Conservation (phyloP, 2,888 invertebrate genomes). For the Nephrotoma flavescens region DNA sequence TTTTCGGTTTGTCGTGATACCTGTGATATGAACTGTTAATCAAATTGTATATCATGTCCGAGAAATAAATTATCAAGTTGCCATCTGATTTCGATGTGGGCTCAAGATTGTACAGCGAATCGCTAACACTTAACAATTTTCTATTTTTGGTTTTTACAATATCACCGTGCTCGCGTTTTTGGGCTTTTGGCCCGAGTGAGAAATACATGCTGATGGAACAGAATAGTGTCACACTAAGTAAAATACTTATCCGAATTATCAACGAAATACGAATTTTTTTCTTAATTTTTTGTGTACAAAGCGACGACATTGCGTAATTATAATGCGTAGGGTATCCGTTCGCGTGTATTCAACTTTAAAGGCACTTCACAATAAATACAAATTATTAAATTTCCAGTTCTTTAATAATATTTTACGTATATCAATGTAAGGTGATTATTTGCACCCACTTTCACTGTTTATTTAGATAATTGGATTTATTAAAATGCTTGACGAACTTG, state of each 20-base stretch:
- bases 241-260: not conserved
- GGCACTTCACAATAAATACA: not conserved
- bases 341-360: not conserved
- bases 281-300: not conserved
- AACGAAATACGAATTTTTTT: not conserved
- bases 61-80: not conserved
- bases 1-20: conserved; percentile 18
- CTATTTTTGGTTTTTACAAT: not conserved
- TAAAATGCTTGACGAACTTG: not conserved
- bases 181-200: not conserved
- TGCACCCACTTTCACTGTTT: not conserved
- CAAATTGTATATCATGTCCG: not conserved
- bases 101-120: not conserved
- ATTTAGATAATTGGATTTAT: not conserved
- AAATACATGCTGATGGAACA: not conserved
- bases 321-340: too few relatives aligned
- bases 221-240: not conserved
- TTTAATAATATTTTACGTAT: too few relatives aligned
- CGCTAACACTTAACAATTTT: not conserved
- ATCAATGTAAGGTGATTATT: too few relatives aligned
- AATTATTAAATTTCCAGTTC: not conserved
- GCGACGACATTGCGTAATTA: not conserved
- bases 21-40: conserved; percentile 18
- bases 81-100: not conserved
- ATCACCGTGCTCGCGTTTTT: not conserved